Conservation (phyloP, 2,888 invertebrate species). For the Mythimna vitellina region DNA sequence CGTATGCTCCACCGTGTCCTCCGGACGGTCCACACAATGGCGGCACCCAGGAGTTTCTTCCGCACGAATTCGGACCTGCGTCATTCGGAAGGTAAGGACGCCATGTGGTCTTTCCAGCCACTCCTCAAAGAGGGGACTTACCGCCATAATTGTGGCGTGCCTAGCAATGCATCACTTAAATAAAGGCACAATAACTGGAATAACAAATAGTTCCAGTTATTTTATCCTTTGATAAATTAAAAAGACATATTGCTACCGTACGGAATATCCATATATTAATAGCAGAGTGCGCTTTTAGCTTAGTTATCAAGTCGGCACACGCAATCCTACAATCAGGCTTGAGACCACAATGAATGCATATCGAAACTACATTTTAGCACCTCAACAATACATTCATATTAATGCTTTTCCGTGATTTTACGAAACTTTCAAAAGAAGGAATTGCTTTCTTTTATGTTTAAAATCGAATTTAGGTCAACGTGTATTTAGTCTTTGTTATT, state of each 20-base stretch:
- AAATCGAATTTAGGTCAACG: constrained; percentile 56
- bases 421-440: constrained; percentile 69
- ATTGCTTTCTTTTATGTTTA: constrained; percentile 67
- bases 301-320: constrained; percentile 84
- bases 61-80: too few species aligned
- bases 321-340: constrained; percentile 84
- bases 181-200: too few species aligned
- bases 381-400: constrained; percentile 77
- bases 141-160: too few species aligned
- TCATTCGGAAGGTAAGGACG: too few species aligned
- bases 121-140: too few species aligned
- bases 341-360: constrained; percentile 81
- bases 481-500: constrained; percentile 52
- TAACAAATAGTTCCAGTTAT: constrained; percentile 50
- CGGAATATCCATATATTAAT: constrained; percentile 74
- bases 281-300: constrained; percentile 78
- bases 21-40: too few species aligned
- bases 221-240: constrained; percentile 55
- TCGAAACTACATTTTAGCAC: constrained; percentile 84
- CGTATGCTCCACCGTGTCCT: too few species aligned
- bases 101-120: too few species aligned
- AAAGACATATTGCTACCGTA: constrained; percentile 58
- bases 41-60: too few species aligned
- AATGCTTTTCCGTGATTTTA: constrained; percentile 75
- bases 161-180: constrained; percentile 61